Evolutionary conservation across 2,888 invertebrate species (phyloP), one percentile per base, ranked within the genome.

Genomic region (Ligdia adustata): DNA sequence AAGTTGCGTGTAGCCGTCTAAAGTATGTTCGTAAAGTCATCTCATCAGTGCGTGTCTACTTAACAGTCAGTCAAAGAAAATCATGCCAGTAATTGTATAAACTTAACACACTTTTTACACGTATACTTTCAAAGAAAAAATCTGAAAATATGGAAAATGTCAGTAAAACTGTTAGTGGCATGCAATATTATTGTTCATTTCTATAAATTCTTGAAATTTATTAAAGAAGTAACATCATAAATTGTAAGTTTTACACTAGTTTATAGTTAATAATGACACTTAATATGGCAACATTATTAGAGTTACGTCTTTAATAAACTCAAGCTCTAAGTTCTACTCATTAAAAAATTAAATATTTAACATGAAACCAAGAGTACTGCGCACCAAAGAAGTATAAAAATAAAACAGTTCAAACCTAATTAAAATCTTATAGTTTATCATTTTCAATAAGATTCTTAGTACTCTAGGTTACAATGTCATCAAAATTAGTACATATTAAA

Each of bases 11-110:
- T 22, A 12, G 4, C 5, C 2, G 12, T 13, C 28, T 9, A 14
- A 44, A 46, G 27, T 60, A 44, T 32, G 33, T 55, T 48, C 4
- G 18, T 5, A 6, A 41, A 42, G 49, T 60, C 40, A 40, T 28
- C 48, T 55, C 15, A 48, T 58, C 37, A 39, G 62, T 65, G 64
- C 60, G 49, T 56, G 62, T 67, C 63, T 52, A 44, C 6, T 52
- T 43, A 40, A 37, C 31, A 52, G 58, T 55, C 55, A 64, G 68
- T 72, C 64, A 59, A 57, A 64, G 60, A 46, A n/a, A 55, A 66
- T 69, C 69, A 68, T 69, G 71, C 69, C 62, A 42, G 52, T 48
- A 49, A 55, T 58, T 52, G 57, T 18, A 53, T 50, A 24, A n/a
- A 9, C 48, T 53, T 57, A 45, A 38, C 47, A 58, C 52, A 59